Evolutionary conservation across 2,113 vertebrate species (phyloP).

Genomic region (Arizona elegans): DNA sequence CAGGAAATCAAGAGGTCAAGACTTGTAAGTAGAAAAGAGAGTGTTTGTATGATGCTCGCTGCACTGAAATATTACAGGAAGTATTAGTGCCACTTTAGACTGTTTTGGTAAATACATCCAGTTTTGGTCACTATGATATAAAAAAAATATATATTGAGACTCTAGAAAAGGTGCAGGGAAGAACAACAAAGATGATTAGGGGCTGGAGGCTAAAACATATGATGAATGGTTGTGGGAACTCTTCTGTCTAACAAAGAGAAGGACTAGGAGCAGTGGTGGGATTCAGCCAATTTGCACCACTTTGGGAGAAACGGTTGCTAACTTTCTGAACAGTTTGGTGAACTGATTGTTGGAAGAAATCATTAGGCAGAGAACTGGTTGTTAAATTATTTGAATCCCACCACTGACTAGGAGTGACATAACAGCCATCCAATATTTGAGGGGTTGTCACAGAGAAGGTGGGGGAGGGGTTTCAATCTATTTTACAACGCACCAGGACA

Average conservation of each 20-base stretch:
- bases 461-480: background rate
- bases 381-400: too few relatives aligned
- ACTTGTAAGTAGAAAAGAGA: background rate
- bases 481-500: background rate
- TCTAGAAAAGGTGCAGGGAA: background rate
- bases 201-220: background rate
- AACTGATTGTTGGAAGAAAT: too few relatives aligned
- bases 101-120: background rate
- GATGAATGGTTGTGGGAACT: background rate
- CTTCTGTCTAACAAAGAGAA: background rate
- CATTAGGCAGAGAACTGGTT: too few relatives aligned
- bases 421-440: background rate
- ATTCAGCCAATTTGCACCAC: too few relatives aligned
- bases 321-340: too few relatives aligned
- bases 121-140: background rate
- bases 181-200: background rate
- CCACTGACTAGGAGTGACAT: background rate
- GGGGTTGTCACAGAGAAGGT: background rate
- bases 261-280: background rate
- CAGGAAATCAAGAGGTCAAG: background rate
- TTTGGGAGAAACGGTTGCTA: too few relatives aligned
- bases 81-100: background rate
- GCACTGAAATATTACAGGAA: background rate
- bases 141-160: background rate
- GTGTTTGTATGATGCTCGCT: background rate